Base-by-base conservation (phyloP, 2,113 vertebrate species). In the Lepisosteus oculatus region DNA sequence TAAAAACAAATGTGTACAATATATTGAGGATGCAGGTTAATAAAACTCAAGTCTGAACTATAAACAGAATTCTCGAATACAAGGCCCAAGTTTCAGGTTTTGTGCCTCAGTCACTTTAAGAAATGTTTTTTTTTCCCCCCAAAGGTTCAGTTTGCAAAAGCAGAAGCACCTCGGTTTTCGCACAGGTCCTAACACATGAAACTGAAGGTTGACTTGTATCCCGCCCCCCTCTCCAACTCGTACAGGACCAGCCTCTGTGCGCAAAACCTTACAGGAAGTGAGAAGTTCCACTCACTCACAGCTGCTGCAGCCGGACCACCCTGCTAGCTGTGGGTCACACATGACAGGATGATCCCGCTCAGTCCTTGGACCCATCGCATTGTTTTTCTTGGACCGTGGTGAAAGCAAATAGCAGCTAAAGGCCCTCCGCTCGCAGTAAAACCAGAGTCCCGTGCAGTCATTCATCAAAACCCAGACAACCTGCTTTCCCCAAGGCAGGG, bases 361-460 rank as follows among this genome's bases (percentile, higher is more conserved):
- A 81, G 92, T 92, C 93, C 95, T 93, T 93, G 91, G 92, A 92
- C 89, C 88, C 90, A 89, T 93, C 90, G 86, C 87, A 89, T 89
- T 94, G 95, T 96, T 97, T 95, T 97, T 97, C 93, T 96, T 96
- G 96, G 95, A 97, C 92, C 91, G 86, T 85, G 92, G 92, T 95
- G 94, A 96, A 96, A 95, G 94, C 94, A 94, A 95, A 96, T 88
- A 93, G 94, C 91, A 91, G 95, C 94, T 95, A 95, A 94, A 95
- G 92, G 92, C 90, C 91, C 89, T 80, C 80, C 80, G 90, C 94
- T 91, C 80, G 88, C 88, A 94, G 94, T 95, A 95, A 96, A 93
- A 88, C 91, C 93, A 94, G 95, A 94, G 87, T 29, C 90, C 85
- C 88, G 86, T 91, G 85, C 71, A 94, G 93, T 90, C 95, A 96